phyloP scores from a whole-genome alignment of 2,888 invertebrate genomes.

The Miltochrista miniata region DNA sequence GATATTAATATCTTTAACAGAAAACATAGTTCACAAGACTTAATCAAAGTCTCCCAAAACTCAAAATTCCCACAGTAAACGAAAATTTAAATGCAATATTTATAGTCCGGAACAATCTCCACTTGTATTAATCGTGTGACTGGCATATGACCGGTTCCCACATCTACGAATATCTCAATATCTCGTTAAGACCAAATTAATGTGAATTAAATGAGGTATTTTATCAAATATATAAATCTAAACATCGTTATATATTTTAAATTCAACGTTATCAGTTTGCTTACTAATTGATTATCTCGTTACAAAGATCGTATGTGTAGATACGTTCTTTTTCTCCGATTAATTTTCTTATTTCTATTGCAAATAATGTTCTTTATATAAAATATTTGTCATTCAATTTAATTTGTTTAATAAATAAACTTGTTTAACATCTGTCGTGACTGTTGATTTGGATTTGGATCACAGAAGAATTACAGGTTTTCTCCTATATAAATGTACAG shows the following conservation, averaged over 20 bases:
- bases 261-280: neutral
- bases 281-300: neutral
- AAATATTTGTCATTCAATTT: too few species aligned
- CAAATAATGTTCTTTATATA: too few species aligned
- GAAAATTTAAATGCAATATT: neutral
- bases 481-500: too few species aligned
- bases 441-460: too few species aligned
- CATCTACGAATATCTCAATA: neutral
- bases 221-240: conserved; percentile 1
- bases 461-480: too few species aligned
- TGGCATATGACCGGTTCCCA: neutral
- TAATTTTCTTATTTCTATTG: too few species aligned
- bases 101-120: neutral
- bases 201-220: neutral
- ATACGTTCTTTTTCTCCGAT: too few species aligned
- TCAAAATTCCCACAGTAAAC: neutral
- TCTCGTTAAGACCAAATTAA: neutral
- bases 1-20: neutral
- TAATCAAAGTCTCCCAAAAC: neutral
- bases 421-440: too few species aligned
- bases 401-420: too few species aligned
- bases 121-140: neutral
- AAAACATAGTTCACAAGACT: neutral
- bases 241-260: neutral
- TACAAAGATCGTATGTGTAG: neutral